These are phyloP conservation scores for Drosophila vallismaia DNA, from an alignment of 2,888 invertebrate species.

Conservation along the genomic window DNA sequence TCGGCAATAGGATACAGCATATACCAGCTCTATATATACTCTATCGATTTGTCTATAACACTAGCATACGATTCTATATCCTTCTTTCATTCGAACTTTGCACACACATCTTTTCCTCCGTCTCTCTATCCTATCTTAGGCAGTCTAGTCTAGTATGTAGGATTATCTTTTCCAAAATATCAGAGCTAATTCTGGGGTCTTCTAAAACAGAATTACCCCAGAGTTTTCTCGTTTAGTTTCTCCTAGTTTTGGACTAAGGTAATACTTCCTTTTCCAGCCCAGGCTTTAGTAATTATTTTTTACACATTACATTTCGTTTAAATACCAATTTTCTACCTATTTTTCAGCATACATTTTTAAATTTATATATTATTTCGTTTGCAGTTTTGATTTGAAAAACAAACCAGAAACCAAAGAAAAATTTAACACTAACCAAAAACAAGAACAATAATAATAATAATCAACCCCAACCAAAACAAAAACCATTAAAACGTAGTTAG, in stretches of 20 bases:
- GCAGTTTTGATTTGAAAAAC: constrained; percentile 66
- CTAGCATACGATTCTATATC: constrained; percentile 29
- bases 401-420: constrained; percentile 42
- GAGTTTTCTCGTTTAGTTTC: not conserved
- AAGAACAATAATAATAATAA: constrained; percentile 27
- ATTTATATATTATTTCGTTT: constrained; percentile 72
- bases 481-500: constrained; percentile 71
- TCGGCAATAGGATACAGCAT: constrained; percentile 74
- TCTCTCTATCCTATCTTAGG: constrained; percentile 2
- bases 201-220: too few species aligned
- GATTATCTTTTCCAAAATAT: not conserved
- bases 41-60: constrained; percentile 53
- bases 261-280: constrained; percentile 67
- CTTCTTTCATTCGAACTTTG: constrained; percentile 24
- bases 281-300: constrained; percentile 80
- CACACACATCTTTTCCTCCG: constrained; percentile 11
- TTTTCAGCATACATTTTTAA: constrained; percentile 71
- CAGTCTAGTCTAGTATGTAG: constrained; percentile 22
- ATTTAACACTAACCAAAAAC: constrained; percentile 58
- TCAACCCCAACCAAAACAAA: constrained; percentile 31
- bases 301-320: constrained; percentile 75
- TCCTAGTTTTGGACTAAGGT: constrained; percentile 40
- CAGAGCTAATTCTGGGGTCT: constrained; percentile 1
- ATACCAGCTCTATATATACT: constrained; percentile 39
- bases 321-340: constrained; percentile 73